Evolutionary conservation across 23 tunicate genomes (phyloP).

Genomic region (Halocynthia roretzi): DNA sequence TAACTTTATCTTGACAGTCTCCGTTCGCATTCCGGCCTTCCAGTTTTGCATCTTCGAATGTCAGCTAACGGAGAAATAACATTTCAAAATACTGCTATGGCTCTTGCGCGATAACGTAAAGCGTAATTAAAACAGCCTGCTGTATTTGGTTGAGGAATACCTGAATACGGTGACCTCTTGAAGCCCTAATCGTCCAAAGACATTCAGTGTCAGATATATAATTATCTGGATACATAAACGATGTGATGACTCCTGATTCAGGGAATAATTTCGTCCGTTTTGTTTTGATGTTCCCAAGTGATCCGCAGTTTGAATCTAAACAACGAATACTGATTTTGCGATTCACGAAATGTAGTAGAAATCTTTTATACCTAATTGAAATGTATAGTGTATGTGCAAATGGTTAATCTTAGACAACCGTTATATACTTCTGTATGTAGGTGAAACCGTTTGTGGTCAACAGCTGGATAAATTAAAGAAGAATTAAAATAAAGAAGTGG

Average conservation of each 20-base stretch:
- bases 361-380: too few relatives aligned
- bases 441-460: too few relatives aligned
- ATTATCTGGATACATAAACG: slow-evolving; percentile 1
- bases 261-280: background rate
- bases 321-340: background rate
- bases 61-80: background rate
- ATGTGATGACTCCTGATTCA: background rate
- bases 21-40: slow-evolving; percentile 5
- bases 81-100: background rate
- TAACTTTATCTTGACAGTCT: slow-evolving; percentile 3
- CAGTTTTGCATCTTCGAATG: slow-evolving; percentile 7
- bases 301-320: slow-evolving; percentile 7
- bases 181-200: background rate
- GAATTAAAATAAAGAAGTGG: too few relatives aligned
- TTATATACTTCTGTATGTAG: too few relatives aligned
- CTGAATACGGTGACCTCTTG: background rate
- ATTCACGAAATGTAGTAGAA: too few relatives aligned
- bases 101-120: background rate
- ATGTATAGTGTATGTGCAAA: too few relatives aligned
- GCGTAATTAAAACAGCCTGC: background rate
- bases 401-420: too few relatives aligned
- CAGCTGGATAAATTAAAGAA: too few relatives aligned
- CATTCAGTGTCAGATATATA: slow-evolving; percentile 6
- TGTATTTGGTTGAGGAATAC: background rate
- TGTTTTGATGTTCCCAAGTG: slow-evolving; percentile 3